Conservation (phyloP, 2,797 vertebrate genomes). For the Ctenochaetus hawaiiensis region DNA sequence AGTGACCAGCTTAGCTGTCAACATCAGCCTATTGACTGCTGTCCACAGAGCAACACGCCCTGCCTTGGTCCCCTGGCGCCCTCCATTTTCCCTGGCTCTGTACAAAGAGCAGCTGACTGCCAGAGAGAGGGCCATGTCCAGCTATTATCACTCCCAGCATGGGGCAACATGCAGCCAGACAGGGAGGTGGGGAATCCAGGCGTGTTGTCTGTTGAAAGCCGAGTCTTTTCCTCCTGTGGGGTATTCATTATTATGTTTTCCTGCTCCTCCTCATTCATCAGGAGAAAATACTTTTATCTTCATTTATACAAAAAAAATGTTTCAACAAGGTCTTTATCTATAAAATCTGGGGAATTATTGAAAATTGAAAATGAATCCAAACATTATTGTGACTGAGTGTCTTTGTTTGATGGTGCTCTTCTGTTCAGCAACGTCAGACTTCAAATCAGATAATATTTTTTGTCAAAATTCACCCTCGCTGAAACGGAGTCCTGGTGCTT, state of each 20-base stretch:
- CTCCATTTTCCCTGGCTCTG: conserved; percentile 58
- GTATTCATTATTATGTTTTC: conserved; percentile 4
- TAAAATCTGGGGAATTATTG: conserved; percentile 11
- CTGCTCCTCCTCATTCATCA: conserved; percentile 14
- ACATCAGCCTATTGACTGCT: conserved; percentile 63
- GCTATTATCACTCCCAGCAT: conserved; percentile 82
- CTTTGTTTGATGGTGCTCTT: conserved; percentile 12
- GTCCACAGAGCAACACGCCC: conserved; percentile 64
- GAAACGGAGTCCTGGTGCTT: conserved; percentile 45
- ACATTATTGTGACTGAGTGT: not conserved
- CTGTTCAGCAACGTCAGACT: not conserved
- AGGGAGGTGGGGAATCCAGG: conserved; percentile 43
- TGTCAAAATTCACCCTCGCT: conserved; percentile 12
- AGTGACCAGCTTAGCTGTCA: conserved; percentile 71
- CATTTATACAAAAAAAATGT: not conserved
- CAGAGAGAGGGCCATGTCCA: conserved; percentile 70
- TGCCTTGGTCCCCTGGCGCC: conserved; percentile 45
- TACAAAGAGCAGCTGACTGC: conserved; percentile 74
- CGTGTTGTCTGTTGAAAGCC: conserved; percentile 58
- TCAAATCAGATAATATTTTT: conserved; percentile 21
- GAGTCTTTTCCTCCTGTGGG: conserved; percentile 15
- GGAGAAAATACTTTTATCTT: conserved; percentile 36
- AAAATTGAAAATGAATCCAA: conserved; percentile 17
- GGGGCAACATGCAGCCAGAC: conserved; percentile 65
- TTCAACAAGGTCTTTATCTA: conserved; percentile 11